A percentile compares a stretch with the other conserved stretches of the same genome.
Evolutionary conservation across 2,113 vertebrate genomes (phyloP).

Genomic region (Silurus meridionalis): DNA sequence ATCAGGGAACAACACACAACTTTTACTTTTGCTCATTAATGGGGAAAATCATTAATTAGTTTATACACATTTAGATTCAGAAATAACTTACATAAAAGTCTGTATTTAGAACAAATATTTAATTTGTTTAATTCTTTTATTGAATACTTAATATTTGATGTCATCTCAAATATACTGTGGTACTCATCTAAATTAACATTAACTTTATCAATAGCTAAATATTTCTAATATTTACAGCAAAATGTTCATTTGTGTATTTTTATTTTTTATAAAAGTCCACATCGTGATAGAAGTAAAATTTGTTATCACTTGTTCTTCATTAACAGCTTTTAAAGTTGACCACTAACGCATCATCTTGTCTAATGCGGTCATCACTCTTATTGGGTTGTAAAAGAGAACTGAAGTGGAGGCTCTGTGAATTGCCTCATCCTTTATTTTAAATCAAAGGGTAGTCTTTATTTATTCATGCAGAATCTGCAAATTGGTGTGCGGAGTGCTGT

Average conservation of each 20-base stretch:
- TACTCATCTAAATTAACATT: background rate
- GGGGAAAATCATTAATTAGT: too few species aligned
- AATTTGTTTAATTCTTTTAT: background rate
- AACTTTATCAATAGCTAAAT: background rate
- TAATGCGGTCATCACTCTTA: background rate
- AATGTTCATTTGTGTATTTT: background rate
- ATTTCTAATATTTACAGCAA: background rate
- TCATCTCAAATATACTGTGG: background rate
- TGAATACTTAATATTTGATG: background rate
- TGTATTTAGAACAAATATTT: background rate
- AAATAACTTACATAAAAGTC: background rate
- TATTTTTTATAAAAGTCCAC: background rate
- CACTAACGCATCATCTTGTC: background rate
- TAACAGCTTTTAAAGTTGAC: constrained; percentile 4
- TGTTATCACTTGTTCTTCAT: constrained; percentile 1
- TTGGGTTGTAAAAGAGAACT: constrained; percentile 2
- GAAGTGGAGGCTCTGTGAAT: background rate
- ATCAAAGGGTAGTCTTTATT: background rate
- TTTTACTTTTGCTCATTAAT: background rate
- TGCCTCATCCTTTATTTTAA: background rate
- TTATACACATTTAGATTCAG: background rate
- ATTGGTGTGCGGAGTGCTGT: background rate
- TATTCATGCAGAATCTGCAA: constrained; percentile 18
- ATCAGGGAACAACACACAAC: background rate
- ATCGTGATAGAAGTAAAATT: background rate